These are phyloP conservation scores for Campoletis sonorensis DNA, from an alignment of 1,140 invertebrate genomes.

Conservation along the genomic window DNA sequence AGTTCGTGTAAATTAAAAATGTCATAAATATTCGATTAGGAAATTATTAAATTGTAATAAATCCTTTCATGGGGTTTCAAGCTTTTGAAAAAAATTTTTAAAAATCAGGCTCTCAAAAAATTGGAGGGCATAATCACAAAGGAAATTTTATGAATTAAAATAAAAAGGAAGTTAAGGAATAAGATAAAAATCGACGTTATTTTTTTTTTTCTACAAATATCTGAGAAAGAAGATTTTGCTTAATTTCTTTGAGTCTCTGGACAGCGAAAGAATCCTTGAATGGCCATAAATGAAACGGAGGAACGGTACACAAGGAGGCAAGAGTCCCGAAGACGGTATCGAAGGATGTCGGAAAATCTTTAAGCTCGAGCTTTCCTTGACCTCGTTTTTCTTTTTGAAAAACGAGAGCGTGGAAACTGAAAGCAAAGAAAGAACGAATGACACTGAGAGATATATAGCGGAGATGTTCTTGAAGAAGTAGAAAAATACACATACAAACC, in stretches of 20 bases:
- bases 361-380: neutral
- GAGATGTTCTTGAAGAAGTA: neutral
- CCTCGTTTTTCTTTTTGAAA: constrained; percentile 7
- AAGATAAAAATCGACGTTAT: neutral
- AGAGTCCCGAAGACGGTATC: neutral
- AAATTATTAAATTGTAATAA: too few relatives aligned
- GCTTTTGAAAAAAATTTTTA: too few relatives aligned
- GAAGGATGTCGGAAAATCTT: constrained; percentile 6
- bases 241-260: too few relatives aligned
- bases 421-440: neutral
- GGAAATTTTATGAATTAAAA: too few relatives aligned
- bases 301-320: neutral
- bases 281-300: neutral
- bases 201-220: neutral
- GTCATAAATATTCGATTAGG: too few relatives aligned
- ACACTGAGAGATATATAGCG: neutral
- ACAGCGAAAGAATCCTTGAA: neutral
- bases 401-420: neutral
- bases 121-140: too few relatives aligned
- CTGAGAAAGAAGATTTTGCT: neutral
- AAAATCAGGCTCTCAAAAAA: too few relatives aligned
- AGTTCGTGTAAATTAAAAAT: too few relatives aligned
- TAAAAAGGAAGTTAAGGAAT: too few relatives aligned
- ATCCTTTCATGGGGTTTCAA: too few relatives aligned
- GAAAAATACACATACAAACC: neutral